Evolutionary conservation across 2,888 invertebrate species (phyloP).

Genomic region (Romanomermis culicivorax): DNA sequence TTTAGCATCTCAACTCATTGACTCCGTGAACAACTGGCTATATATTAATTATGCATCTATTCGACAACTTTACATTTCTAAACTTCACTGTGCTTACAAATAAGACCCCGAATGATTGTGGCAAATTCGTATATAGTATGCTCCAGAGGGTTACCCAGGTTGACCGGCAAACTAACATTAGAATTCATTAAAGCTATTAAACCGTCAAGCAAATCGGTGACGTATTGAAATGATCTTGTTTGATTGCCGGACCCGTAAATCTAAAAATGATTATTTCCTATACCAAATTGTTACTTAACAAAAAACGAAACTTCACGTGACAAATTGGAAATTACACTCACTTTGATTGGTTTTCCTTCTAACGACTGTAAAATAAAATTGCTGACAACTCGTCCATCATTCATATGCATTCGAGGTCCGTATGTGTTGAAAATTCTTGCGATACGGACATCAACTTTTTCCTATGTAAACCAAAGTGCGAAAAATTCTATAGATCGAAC

Average conservation of each 20-base stretch:
- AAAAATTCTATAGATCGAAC: too few species aligned
- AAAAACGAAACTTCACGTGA: too few species aligned
- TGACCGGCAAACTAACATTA: slow-evolving; percentile 74
- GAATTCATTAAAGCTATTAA: slow-evolving; percentile 74
- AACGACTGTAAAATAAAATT: slow-evolving; percentile 94
- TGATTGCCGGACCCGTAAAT: slow-evolving; percentile 38
- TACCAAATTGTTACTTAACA: too few species aligned
- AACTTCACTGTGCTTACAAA: too few species aligned
- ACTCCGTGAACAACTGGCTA: too few species aligned
- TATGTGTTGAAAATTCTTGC: slow-evolving; percentile 97
- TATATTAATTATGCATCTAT: too few species aligned
- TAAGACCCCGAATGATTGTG: slow-evolving; percentile 32
- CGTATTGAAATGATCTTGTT: slow-evolving; percentile 88
- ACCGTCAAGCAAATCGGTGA: slow-evolving; percentile 86
- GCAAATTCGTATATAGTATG: slow-evolving; percentile 63
- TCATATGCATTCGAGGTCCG: slow-evolving; percentile 95
- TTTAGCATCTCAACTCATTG: neutral
- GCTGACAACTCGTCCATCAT: slow-evolving; percentile 91
- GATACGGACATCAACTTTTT: slow-evolving; percentile 76
- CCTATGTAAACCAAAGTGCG: too few species aligned
- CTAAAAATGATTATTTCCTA: too few species aligned
- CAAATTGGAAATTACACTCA: too few species aligned
- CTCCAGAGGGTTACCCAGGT: slow-evolving; percentile 92
- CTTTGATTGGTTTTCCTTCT: slow-evolving; percentile 78
- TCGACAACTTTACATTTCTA: too few species aligned